Evolutionary conservation across 2,797 vertebrate genomes (phyloP).

Genomic region (Liparis tanakae): DNA sequence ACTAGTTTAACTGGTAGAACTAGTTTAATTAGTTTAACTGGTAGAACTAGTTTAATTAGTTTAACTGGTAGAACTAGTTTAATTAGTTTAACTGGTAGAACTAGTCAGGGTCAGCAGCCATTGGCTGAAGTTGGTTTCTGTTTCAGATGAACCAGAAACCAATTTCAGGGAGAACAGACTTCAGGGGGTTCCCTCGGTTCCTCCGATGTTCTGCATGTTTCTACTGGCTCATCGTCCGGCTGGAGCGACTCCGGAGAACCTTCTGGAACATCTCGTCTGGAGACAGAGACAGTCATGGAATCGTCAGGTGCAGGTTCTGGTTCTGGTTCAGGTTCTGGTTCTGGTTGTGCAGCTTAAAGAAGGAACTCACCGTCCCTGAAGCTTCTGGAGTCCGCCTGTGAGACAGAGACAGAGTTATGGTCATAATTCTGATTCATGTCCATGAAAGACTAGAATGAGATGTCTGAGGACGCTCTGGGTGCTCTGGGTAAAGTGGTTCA

Average conservation of each 20-base stretch:
- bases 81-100: neutral
- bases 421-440: too few species aligned
- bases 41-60: neutral
- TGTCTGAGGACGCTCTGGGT: too few species aligned
- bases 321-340: too few species aligned
- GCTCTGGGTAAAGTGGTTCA: too few species aligned
- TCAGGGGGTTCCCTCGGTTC: conserved; percentile 4
- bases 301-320: too few species aligned
- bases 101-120: neutral
- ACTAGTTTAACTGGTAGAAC: too few species aligned
- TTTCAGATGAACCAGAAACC: neutral
- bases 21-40: too few species aligned
- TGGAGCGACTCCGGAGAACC: conserved; percentile 79
- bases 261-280: conserved; percentile 81
- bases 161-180: neutral
- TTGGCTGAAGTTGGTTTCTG: neutral
- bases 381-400: conserved; percentile 63
- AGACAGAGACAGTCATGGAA: neutral
- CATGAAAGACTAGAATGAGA: too few species aligned
- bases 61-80: neutral
- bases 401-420: neutral
- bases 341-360: neutral
- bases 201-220: neutral
- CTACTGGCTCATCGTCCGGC: conserved; percentile 65
- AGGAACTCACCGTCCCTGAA: conserved; percentile 77